phyloP scores from a whole-genome alignment of 92 coral and sea anemone genomes.

The Porites evermanni region DNA sequence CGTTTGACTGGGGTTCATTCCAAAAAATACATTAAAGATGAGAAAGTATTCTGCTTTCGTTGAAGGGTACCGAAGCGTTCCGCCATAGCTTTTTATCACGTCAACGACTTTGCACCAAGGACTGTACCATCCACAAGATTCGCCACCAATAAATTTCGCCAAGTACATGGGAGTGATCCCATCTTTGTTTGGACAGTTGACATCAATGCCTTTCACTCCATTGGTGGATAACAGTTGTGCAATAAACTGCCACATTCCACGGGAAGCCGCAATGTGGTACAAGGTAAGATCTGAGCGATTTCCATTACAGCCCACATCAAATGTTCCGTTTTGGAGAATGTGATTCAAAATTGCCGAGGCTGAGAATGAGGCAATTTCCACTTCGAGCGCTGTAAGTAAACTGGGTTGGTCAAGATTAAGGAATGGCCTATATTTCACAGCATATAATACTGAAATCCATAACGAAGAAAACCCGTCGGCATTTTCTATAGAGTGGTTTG shows the following conservation, averaged over 20 bases:
- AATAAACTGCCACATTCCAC: slow-evolving; percentile 66
- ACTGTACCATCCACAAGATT: slow-evolving; percentile 7
- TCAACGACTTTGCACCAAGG: slow-evolving; percentile 66
- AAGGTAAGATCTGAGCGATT: slow-evolving; percentile 19
- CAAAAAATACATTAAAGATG: slow-evolving; percentile 26
- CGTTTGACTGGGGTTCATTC: background rate
- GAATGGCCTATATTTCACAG: slow-evolving; percentile 27
- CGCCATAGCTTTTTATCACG: slow-evolving; percentile 33
- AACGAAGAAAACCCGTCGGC: slow-evolving; percentile 22
- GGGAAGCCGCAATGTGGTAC: slow-evolving; percentile 64
- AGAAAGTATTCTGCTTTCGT: slow-evolving; percentile 64
- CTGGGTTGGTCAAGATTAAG: slow-evolving; percentile 14
- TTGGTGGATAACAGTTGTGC: slow-evolving; percentile 14
- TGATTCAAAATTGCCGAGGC: slow-evolving; percentile 40
- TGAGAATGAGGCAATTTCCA: slow-evolving; percentile 57
- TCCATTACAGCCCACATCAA: slow-evolving; percentile 42
- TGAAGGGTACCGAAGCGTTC: slow-evolving; percentile 46
- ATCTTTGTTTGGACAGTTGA: slow-evolving; percentile 66
- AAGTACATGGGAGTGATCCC: slow-evolving; percentile 72
- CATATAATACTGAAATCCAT: slow-evolving; percentile 43
- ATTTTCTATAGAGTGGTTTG: slow-evolving; percentile 11
- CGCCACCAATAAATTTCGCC: slow-evolving; percentile 51
- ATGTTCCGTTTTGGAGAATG: background rate
- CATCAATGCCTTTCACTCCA: slow-evolving; percentile 36
- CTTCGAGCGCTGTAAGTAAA: slow-evolving; percentile 38